Evolutionary conservation across 2,113 vertebrate genomes (phyloP).

Genomic region (Cavia aperea): DNA sequence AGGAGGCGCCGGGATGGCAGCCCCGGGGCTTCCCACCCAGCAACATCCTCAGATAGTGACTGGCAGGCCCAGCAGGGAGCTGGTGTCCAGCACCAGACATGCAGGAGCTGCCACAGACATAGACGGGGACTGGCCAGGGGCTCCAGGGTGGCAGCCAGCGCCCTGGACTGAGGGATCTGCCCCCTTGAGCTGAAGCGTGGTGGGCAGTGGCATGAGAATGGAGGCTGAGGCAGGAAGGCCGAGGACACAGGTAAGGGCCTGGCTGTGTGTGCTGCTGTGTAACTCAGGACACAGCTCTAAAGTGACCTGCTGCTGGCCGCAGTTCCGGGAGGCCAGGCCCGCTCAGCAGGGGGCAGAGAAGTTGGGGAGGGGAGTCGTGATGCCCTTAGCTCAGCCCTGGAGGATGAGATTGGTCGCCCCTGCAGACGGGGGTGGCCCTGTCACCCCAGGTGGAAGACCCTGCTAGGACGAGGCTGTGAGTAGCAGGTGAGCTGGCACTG

Average conservation of each 20-base stretch:
- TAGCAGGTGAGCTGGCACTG: not conserved
- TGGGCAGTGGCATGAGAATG: too few species aligned
- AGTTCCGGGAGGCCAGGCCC: accelerated
- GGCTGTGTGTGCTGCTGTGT: accelerated
- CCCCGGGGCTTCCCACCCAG: not conserved
- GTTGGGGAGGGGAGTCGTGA: accelerated
- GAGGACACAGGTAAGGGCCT: not conserved
- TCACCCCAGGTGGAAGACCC: too few species aligned
- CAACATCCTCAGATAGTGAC: not conserved
- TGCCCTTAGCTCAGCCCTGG: not conserved
- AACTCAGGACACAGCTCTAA: accelerated
- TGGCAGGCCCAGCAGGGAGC: not conserved
- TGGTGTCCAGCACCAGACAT: not conserved
- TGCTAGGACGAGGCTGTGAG: not conserved
- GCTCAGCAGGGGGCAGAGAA: not conserved
- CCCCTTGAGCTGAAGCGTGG: not conserved
- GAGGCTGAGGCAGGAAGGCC: not conserved
- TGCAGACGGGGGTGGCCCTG: not conserved
- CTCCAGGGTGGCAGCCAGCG: not conserved
- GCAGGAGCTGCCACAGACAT: not conserved
- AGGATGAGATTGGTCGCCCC: too few species aligned
- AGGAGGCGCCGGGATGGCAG: not conserved
- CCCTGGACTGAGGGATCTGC: not conserved
- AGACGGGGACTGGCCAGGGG: accelerated
- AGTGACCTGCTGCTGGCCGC: not conserved